These are phyloP conservation scores for Gallinago nigripennis DNA, from an alignment of 2,797 vertebrate species.

Conservation along the genomic window DNA sequence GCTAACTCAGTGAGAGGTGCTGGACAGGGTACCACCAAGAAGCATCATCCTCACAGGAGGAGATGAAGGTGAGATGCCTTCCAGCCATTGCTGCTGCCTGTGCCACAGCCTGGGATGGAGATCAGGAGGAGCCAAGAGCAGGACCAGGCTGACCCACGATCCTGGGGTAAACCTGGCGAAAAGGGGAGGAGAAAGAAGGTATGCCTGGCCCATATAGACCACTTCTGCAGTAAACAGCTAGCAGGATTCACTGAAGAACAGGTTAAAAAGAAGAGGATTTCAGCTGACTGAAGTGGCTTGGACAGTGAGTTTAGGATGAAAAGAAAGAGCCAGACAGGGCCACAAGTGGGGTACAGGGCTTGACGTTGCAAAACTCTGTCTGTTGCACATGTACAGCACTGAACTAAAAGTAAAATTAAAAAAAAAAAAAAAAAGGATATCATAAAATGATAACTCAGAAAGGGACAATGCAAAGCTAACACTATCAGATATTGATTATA, in stretches of 20 bases:
- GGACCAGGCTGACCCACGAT: not conserved
- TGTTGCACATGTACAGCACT: not conserved
- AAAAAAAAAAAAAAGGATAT: not conserved
- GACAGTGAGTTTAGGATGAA: not conserved
- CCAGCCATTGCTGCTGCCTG: not conserved
- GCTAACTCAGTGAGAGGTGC: not conserved
- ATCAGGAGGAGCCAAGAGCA: not conserved
- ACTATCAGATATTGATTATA: not conserved
- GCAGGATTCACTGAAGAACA: not conserved
- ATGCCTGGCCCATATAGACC: not conserved
- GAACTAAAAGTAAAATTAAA: not conserved
- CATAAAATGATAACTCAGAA: not conserved
- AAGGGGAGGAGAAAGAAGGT: not conserved
- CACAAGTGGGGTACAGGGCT: rapidly evolving
- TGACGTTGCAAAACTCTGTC: not conserved
- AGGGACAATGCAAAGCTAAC: not conserved
- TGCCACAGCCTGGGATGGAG: not conserved
- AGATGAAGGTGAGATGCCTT: not conserved
- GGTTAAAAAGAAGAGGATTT: not conserved
- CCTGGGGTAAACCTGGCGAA: not conserved
- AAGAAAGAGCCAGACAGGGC: not conserved
- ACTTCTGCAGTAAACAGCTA: not conserved
- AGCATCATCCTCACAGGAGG: rapidly evolving
- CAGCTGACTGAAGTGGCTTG: not conserved
- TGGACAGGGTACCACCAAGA: not conserved